Conservation (phyloP, 1,140 invertebrate species). For the Trichogramma pretiosum region DNA sequence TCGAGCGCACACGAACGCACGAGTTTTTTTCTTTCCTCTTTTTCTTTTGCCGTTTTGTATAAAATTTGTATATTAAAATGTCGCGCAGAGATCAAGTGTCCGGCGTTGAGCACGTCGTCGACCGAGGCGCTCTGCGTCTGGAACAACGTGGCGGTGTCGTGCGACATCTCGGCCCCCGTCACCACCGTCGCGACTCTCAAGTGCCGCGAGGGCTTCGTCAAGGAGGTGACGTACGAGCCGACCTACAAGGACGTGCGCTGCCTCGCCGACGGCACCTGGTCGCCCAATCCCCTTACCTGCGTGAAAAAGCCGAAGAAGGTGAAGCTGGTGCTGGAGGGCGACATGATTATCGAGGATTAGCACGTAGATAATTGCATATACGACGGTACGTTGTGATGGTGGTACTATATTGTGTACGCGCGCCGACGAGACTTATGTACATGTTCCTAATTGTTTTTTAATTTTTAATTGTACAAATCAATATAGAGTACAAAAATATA, state of each 20-base stretch:
- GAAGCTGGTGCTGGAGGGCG: slow-evolving; percentile 4
- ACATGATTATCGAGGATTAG: not conserved
- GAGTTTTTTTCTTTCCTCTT: too few species aligned
- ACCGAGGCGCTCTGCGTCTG: slow-evolving; percentile 23
- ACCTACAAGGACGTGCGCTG: slow-evolving; percentile 23
- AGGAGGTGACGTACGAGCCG: slow-evolving; percentile 18
- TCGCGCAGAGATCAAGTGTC: slow-evolving; percentile 33
- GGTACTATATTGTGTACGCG: too few species aligned
- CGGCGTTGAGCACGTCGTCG: slow-evolving; percentile 24
- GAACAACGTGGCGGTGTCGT: slow-evolving; percentile 19
- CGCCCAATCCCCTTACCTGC: slow-evolving; percentile 34
- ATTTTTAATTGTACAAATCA: too few species aligned
- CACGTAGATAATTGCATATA: too few species aligned
- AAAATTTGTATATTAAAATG: not conserved
- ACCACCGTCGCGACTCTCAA: slow-evolving; percentile 23
- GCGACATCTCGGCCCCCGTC: slow-evolving; percentile 21
- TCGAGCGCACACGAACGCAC: not conserved
- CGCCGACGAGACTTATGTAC: too few species aligned
- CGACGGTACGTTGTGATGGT: too few species aligned
- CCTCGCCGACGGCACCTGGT: slow-evolving; percentile 32
- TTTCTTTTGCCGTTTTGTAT: too few species aligned
- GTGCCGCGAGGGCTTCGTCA: slow-evolving; percentile 29
- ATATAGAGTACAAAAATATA: too few species aligned
- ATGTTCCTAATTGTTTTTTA: too few species aligned
- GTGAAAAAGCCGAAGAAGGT: slow-evolving; percentile 11